Evolutionary conservation across 2,888 invertebrate species (phyloP).

Genomic region (Spialia ferax): DNA sequence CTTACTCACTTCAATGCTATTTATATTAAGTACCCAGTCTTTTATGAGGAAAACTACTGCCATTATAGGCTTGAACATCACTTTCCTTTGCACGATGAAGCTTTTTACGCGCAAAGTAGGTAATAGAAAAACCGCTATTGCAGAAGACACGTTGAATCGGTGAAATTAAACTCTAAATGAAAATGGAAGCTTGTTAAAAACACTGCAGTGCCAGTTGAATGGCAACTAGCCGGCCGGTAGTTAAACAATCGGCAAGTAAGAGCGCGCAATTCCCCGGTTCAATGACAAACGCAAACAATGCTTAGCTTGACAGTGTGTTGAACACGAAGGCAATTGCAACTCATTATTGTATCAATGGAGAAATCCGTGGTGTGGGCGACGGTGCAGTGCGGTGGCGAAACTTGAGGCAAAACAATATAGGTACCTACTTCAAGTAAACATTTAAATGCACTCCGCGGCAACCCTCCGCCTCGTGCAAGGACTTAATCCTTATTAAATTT

Average conservation of each 20-base stretch:
- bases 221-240: conserved; percentile 51
- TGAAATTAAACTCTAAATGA: conserved; percentile 11
- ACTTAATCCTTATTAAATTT: conserved; percentile 41
- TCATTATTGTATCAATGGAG: conserved; percentile 78
- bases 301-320: conserved; percentile 57
- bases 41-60: background rate
- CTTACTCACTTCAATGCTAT: conserved; percentile 5
- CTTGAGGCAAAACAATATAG: conserved; percentile 58
- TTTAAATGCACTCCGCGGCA: conserved; percentile 61
- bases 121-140: background rate
- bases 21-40: background rate
- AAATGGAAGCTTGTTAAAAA: conserved; percentile 22
- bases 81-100: conserved; percentile 2
- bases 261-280: conserved; percentile 65
- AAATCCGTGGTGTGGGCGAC: conserved; percentile 75
- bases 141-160: background rate
- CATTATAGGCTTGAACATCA: background rate
- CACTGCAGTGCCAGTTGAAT: conserved; percentile 4
- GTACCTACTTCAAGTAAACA: conserved; percentile 51
- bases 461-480: conserved; percentile 40
- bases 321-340: conserved; percentile 66
- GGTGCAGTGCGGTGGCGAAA: conserved; percentile 61
- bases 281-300: conserved; percentile 77
- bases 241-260: conserved; percentile 57
- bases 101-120: background rate